Evolutionary conservation across 2,888 invertebrate species (phyloP), one percentile per base, ranked within the genome.

Genomic region (Pyrocoelia pectoralis): DNA sequence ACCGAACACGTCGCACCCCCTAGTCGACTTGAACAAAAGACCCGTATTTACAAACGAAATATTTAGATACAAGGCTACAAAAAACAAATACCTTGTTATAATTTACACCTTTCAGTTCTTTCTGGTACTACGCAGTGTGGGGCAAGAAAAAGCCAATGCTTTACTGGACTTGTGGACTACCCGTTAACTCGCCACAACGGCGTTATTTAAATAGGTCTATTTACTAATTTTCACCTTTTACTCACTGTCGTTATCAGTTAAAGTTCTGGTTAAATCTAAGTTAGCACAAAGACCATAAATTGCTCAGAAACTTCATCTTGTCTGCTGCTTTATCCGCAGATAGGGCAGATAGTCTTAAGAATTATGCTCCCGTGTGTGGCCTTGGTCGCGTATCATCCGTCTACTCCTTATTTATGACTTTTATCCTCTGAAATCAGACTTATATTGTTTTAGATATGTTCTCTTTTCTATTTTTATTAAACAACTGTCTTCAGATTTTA

Each of bases 241-340:
- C 12, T 12, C 12, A n/a, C 13, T 58, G 54, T 53, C 50, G 46
- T 61, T 58, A 66, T 62, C 61, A 60, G 59, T 33, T 50, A 56
- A 63, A 63, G 59, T 24, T 24, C 67, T 67, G 67, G 43, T 68
- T 61, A 69, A 72, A 73, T 73, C 72, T 68, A 74, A 75, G 68
- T 72, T 68, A 65, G 66, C 74, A 74, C 71, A 73, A 70, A 74
- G 74, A 17, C 75, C 71, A 77, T 78, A 78, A 78, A 78, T 78
- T 75, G 73, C 69, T 77, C 77, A 75, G 67, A 65, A 73, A 72
- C 74, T 75, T 75, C 74, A 73, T 74, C 73, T 76, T 76, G 76
- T 75, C 72, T 71, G 70, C 72, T 71, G 73, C 71, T 75, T 78
- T 78, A 77, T 77, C 76, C 71, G 69, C 67, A 77, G 77, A 77